phyloP scores from a whole-genome alignment of 2,113 vertebrate genomes.

The Carettochelys insculpta region DNA sequence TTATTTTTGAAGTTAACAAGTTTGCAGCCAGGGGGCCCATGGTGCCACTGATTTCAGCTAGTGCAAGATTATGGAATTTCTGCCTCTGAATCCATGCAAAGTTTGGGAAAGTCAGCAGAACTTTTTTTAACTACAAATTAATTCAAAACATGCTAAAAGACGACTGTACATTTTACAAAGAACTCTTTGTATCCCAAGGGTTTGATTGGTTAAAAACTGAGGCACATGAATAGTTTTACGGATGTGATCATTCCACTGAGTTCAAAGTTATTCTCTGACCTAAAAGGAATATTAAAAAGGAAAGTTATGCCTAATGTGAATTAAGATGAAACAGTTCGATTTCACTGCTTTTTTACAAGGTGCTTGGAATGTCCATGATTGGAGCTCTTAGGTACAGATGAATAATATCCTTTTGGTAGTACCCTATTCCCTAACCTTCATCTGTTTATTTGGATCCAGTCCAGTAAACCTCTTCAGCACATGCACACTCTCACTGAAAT shows the following conservation, averaged over 20 bases:
- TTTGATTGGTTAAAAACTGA: background rate
- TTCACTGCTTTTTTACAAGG: background rate
- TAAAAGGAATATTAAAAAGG: background rate
- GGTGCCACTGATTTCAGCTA: background rate
- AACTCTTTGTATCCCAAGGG: background rate
- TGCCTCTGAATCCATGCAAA: background rate
- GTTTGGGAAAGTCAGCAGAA: background rate
- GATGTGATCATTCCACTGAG: background rate
- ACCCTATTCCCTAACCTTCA: background rate
- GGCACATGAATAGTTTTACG: background rate
- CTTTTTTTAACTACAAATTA: background rate
- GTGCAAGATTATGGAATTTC: background rate
- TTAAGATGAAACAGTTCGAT: background rate
- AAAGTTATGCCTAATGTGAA: background rate
- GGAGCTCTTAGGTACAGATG: background rate
- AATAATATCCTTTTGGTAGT: background rate
- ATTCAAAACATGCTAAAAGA: background rate
- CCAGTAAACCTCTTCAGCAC: background rate
- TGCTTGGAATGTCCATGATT: background rate
- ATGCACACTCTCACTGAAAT: background rate
- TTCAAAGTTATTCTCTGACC: background rate
- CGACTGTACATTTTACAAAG: background rate
- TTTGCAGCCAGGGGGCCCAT: background rate
- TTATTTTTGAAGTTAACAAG: background rate
- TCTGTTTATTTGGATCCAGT: background rate